Evolutionary conservation across 2,113 vertebrate species (phyloP).

Genomic region (Oncorhynchus nerka): DNA sequence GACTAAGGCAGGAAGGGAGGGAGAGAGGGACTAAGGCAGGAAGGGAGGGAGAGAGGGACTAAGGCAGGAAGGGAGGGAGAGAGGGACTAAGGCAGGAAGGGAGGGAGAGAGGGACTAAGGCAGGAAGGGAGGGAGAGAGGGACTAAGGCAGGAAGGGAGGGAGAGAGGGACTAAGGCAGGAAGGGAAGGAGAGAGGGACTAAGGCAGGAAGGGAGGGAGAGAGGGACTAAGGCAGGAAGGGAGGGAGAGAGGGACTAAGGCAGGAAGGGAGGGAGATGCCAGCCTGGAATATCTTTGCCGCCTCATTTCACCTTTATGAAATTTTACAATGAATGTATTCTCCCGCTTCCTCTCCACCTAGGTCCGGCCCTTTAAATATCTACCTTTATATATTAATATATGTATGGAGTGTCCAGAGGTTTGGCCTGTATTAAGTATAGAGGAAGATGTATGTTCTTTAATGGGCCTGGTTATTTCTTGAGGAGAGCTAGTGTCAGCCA

Average conservation of each 20-base stretch:
- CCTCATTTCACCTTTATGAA: slow-evolving; percentile 82
- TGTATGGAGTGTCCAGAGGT: background rate
- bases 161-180: too few relatives aligned
- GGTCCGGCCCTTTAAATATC: slow-evolving; percentile 64
- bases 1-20: slow-evolving; percentile 38
- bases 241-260: slow-evolving; percentile 13
- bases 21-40: slow-evolving; percentile 42
- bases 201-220: too few relatives aligned
- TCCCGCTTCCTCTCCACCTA: slow-evolving; percentile 53
- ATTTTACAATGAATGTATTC: slow-evolving; percentile 78
- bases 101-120: slow-evolving; percentile 30
- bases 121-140: slow-evolving; percentile 29
- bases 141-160: too few relatives aligned
- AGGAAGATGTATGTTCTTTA: slow-evolving; percentile 67
- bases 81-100: slow-evolving; percentile 51
- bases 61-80: slow-evolving; percentile 40
- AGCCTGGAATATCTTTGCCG: slow-evolving; percentile 72
- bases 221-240: too few relatives aligned
- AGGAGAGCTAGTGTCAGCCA: slow-evolving; percentile 40
- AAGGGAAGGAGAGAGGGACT: too few relatives aligned
- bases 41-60: slow-evolving; percentile 25
- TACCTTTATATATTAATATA: slow-evolving; percentile 53
- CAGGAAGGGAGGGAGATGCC: slow-evolving; percentile 33
- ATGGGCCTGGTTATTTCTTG: slow-evolving; percentile 72
- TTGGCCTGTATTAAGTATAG: slow-evolving; percentile 1